Percentiles rank a stretch among this genome's conserved stretches.
phyloP scores from a whole-genome alignment of 2,113 vertebrate species.

The Pteronura brasiliensis region DNA sequence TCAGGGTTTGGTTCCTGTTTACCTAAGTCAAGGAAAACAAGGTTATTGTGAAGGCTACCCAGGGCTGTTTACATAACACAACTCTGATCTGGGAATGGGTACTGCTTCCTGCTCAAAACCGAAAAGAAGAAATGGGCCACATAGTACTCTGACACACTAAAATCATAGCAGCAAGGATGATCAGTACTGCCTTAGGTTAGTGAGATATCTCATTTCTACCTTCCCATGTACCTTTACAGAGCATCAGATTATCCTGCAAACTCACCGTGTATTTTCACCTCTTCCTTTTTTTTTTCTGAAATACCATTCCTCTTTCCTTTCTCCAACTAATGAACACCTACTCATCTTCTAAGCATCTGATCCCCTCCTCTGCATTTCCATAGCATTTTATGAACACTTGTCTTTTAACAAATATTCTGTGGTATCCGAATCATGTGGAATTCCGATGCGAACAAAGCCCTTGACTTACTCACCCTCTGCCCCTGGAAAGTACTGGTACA shows the following conservation, averaged over 20 bases:
- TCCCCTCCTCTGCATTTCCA: background rate
- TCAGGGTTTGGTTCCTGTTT: slow-evolving; percentile 26
- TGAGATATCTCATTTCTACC: too few relatives aligned
- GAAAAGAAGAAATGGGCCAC: background rate
- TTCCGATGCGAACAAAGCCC: background rate
- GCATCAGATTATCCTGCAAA: background rate
- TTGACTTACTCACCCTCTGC: background rate
- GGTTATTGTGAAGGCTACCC: background rate
- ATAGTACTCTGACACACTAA: background rate
- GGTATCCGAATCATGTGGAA: background rate
- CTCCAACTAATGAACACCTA: background rate
- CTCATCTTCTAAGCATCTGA: background rate
- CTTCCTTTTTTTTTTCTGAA: background rate
- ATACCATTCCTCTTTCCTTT: background rate
- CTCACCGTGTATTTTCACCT: fast-evolving
- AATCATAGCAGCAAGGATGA: background rate
- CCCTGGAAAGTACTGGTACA: background rate
- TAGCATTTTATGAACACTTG: background rate
- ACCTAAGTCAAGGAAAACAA: slow-evolving; percentile 9
- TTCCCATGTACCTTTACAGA: background rate
- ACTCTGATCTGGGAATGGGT: background rate
- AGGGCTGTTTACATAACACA: background rate
- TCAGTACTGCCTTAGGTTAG: background rate
- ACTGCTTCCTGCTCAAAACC: background rate
- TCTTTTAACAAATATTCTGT: background rate